Evolutionary conservation across 2,888 invertebrate species (phyloP).

Genomic region (Balanococcus diminutus): DNA sequence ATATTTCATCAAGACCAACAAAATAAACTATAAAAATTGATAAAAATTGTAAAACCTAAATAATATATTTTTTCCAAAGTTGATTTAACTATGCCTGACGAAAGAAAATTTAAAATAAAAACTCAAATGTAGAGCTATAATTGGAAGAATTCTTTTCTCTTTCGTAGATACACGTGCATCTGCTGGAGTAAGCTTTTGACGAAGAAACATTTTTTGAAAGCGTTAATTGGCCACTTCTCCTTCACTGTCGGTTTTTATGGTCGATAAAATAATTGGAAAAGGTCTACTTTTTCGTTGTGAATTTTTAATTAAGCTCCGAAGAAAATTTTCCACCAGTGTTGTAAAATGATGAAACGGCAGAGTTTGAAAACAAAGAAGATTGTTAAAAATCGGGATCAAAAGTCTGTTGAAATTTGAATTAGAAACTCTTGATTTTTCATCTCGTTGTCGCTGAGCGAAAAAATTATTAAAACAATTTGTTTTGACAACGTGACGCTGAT

Average conservation of each 20-base stretch:
- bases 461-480: background rate
- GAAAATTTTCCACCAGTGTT: background rate
- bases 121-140: background rate
- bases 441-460: background rate
- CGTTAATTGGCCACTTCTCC: background rate
- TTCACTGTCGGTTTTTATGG: slow-evolving; percentile 11
- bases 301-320: slow-evolving; percentile 5
- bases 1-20: background rate
- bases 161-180: background rate
- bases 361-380: background rate
- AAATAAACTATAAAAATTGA: background rate
- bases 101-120: background rate
- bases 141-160: slow-evolving; percentile 4
- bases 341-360: background rate
- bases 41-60: background rate
- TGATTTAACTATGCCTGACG: background rate
- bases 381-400: background rate
- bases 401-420: background rate
- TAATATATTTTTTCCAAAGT: background rate
- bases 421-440: background rate
- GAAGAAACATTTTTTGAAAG: background rate
- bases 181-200: background rate
- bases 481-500: background rate
- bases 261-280: background rate
- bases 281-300: background rate